Evolutionary conservation across 2,888 invertebrate species (phyloP), one percentile per base, ranked within the genome.

Genomic region (Phorcus lineatus): DNA sequence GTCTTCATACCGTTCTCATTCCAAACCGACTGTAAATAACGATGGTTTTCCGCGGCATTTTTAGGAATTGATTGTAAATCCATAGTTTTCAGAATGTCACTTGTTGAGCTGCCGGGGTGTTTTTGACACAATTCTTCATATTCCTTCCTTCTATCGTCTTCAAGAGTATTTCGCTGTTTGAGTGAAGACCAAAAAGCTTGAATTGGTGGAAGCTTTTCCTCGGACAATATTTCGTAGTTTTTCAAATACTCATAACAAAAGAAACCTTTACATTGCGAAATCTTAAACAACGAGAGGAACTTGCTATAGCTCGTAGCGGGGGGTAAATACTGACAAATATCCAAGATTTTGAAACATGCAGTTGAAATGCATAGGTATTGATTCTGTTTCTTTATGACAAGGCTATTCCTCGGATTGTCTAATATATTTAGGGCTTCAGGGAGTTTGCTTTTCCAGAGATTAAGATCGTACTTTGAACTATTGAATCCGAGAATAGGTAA

Each of bases 351-450:
- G 36, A 74, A 74, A 22, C 36, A 16, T 40, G 28, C 47, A 40
- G 74, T 74, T 74, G 74, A 22, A 17, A 74, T 74, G 52, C 74
- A 74, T 13, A 74, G 31, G 52, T 74, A 74, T 22, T 74, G 74
- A 40, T 74, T 74, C 22, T 74, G 28, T 74, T 40, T 31, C 47
- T 74, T 74, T 13, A 74, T 22, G 19, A 74, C 40, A 13, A 74
- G 24, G 52, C 40, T 47, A 17, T 11, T 74, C 17, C 16, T 36
- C 13, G 22, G 22, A 57, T 47, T 6, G 47, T 47, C 47, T 6
- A 47, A 11, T 47, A 47, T 47, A 47, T 47, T 47, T 47, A 47
- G 11, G 47, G 13, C 13, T 47, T 47, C 47, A 11, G 47, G 47
- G 13, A 47, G 47, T 47, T 47, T 47, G 13, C 47, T 47, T 47